Base-by-base conservation (phyloP, 2,888 invertebrate species). In the Bibio marci region DNA sequence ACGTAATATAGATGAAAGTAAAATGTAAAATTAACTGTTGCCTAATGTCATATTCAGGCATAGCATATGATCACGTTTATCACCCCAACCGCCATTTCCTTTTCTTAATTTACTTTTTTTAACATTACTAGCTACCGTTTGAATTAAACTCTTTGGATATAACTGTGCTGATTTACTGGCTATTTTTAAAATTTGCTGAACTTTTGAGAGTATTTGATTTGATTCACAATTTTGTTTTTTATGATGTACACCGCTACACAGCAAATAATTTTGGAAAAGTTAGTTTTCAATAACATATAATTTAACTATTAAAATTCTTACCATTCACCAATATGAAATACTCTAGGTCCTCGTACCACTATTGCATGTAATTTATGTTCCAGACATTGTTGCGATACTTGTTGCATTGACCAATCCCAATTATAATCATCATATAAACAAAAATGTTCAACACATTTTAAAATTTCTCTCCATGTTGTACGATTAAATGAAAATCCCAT, bases 281-380 rank as follows among this genome's bases (percentile, higher is more conserved):
- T 35, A 30, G 14, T 37, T 37, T n/a, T 30, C 12, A 30, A 18
- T 13, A 19, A 12, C 10, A 26, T 26, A 26, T 10, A 8, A 35
- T 7, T 3, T 18, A 5, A 34, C 3, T 4, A 31, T 30, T 6
- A 35, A 26, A 38, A 14, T 11, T 62, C 75, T 67, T 60, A 94
- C 91, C 97, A 98, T 69, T 97, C 95, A 25, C 97, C 98, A 52
- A 97, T 94, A 65, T 98, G 98, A 64, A 95, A 94, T 42, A 98
- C 91, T 43, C 97, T 64, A 0, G 97, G 94, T 0, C 91, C 90
- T 51, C 87, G 80, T 53, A 90, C 80, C 48, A 91, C 76, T 66
- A 95, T 80, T 2, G 91, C 85, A 48, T 80, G 78, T 44, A 95
- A 70, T 49, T 82, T 83, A 41, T 69, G 66, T 1, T 71, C 69